Base-by-base conservation (phyloP, 2,113 vertebrate species). In the Castor canadensis region DNA sequence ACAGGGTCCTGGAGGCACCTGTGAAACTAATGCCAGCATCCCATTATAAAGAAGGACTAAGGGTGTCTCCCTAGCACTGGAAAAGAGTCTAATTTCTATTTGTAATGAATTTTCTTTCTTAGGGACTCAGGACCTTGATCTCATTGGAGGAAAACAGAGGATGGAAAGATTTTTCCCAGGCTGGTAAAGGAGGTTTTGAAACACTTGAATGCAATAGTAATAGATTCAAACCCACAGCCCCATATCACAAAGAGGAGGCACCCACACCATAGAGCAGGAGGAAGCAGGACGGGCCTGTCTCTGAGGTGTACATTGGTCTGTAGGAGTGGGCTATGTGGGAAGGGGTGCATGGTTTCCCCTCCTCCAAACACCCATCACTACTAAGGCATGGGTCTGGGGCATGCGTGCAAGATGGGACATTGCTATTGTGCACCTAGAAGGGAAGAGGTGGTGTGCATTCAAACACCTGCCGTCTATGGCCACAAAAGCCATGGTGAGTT, bases 61-160 rank as follows among this genome's bases (percentile, higher is more conserved):
- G 24, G 17, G n/a, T 54, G n/a, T 38, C 11, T 49, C 28, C 40
- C 13, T 15, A 71, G 52, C 66, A 43, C 28, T 77, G 67, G 58
- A 30, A 43, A 24, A 79, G n/a, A 87, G 85, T 49, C n/a, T 67
- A 32, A 84, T 67, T 81, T 71, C 56, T 38, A 40, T n/a, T 6
- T 80, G 75, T 66, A 89, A 64, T 12, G 20, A 83, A 47, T 64
- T 84, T 89, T 92, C 92, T 58, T 5, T 45, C 43, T 47, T 54
- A 52, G 45, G 40, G 58, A 87, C 30, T 58, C 17, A 4, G 89
- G 89, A 26, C 24, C 71, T 28, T 17, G n/a, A n/a, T 88, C 11
- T 60, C 15, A 47, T 62, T 7, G 30, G 28, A n/a, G 7, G 5
- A 79, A 43, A 64, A 54, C 4, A 85, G 49, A 47, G 20, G 0